Conservation (phyloP, 1,140 invertebrate species). For the Harlomillsia oculata region DNA sequence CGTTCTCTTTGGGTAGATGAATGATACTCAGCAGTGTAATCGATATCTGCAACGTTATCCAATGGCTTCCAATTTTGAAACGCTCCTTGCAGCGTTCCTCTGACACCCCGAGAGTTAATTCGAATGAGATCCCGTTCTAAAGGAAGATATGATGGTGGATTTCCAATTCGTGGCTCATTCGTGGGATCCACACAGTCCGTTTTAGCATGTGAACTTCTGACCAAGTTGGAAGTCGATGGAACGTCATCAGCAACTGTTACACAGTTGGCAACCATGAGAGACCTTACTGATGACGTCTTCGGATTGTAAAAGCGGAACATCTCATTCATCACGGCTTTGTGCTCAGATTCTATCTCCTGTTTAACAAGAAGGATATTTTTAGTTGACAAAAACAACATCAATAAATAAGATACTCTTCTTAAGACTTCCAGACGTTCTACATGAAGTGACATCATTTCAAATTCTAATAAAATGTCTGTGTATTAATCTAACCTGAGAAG, state of each 20-base stretch:
- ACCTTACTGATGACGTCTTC: conserved; percentile 68
- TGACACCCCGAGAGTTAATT: conserved; percentile 11
- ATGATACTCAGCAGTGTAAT: conserved; percentile 50
- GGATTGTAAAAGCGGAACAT: conserved; percentile 71
- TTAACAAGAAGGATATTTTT: background rate
- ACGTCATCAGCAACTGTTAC: conserved; percentile 39
- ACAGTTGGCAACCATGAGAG: conserved; percentile 65
- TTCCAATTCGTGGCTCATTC: conserved; percentile 19
- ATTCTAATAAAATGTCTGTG: too few relatives aligned
- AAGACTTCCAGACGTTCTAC: too few relatives aligned
- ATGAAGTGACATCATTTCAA: too few relatives aligned
- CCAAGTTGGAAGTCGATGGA: too few relatives aligned
- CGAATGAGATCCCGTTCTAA: conserved; percentile 11
- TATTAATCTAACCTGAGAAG: conserved; percentile 49
- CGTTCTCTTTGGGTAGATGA: background rate
- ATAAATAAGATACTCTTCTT: too few relatives aligned
- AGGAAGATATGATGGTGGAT: conserved; percentile 21
- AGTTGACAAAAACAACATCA: too few relatives aligned
- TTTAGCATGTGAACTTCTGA: too few relatives aligned
- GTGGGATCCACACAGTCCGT: too few relatives aligned
- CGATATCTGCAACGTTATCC: conserved; percentile 48
- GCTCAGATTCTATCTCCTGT: conserved; percentile 60
- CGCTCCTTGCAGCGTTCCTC: conserved; percentile 41
- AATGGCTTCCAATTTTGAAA: conserved; percentile 46
- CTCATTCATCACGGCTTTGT: conserved; percentile 67